Percentiles rank a stretch among this genome's conserved stretches.
These are phyloP conservation scores for Gymnoscopelus microlampas DNA, from an alignment of 2,797 vertebrate species.

Conservation along the genomic window DNA sequence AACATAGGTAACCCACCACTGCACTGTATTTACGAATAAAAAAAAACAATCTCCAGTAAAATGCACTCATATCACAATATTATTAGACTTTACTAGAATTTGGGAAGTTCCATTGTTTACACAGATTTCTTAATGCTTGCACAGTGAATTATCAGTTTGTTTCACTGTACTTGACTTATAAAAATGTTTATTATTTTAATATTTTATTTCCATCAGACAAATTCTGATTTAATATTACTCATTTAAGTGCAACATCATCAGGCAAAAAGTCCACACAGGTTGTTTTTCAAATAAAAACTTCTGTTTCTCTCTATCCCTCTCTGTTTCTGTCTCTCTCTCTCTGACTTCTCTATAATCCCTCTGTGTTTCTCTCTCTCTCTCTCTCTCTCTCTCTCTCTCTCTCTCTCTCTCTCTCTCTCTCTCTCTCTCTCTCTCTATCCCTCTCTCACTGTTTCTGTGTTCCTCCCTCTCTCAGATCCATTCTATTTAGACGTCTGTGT, in stretches of 20 bases:
- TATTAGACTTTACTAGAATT: no score
- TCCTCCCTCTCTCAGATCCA: conserved; percentile 82
- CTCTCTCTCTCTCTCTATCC: no score
- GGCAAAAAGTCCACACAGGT: no score
- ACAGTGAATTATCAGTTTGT: no score
- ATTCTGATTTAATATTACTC: neutral
- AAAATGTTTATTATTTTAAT: neutral
- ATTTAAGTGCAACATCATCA: neutral
- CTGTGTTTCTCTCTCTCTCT: no score
- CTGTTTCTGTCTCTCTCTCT: no score
- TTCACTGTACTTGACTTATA: neutral
- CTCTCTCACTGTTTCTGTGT: conserved; percentile 9
- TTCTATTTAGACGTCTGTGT: conserved; percentile 91
- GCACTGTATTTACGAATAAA: neutral
- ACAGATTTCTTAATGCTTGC: no score
- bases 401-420: neutral
- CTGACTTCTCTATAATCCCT: no score
- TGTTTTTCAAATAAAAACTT: no score
- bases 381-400: no score
- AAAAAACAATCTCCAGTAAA: neutral
- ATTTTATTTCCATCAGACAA: conserved; percentile 1
- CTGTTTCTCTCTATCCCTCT: no score
- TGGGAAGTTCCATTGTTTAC: no score
- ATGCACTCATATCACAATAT: neutral
- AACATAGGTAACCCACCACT: conserved; percentile 86